Percentiles rank a stretch among this genome's conserved stretches.
Evolutionary conservation across 2,113 vertebrate species (phyloP).

Genomic region (Nasalis larvatus): DNA sequence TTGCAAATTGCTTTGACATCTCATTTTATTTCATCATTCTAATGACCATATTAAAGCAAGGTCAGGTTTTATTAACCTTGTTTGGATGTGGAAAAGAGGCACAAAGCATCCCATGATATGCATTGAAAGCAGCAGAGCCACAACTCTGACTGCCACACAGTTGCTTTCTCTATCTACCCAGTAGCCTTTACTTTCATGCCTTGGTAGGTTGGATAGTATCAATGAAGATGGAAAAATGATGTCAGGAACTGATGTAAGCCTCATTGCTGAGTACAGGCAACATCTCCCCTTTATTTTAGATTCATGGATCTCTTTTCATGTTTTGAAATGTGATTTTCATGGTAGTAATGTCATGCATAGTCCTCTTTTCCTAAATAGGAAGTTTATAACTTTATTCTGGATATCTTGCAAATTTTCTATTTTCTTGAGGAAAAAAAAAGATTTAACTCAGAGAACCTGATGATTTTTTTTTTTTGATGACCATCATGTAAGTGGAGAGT

Average conservation of each 20-base stretch:
- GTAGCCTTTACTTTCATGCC: background rate
- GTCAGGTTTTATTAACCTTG: background rate
- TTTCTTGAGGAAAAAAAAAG: background rate
- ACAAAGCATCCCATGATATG: background rate
- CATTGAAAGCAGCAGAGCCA: background rate
- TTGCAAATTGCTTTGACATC: background rate
- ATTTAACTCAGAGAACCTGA: background rate
- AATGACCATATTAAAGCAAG: constrained; percentile 35
- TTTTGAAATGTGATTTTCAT: constrained; percentile 15
- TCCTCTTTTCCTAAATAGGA: background rate
- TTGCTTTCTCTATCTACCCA: background rate
- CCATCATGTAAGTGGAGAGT: background rate
- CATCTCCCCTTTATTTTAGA: background rate
- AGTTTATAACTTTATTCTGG: background rate
- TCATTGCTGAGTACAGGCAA: background rate
- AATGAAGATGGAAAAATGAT: background rate
- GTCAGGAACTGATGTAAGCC: background rate
- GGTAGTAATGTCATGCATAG: background rate
- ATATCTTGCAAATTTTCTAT: background rate
- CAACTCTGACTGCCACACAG: background rate
- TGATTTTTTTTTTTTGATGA: background rate
- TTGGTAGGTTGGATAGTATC: background rate
- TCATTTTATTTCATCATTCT: constrained; percentile 14
- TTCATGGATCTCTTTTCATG: background rate
- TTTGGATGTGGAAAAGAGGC: background rate